Percentiles rank a stretch among this genome's conserved stretches.
Evolutionary conservation across 2,888 invertebrate genomes (phyloP).

Genomic region (Frankliniella intonsa): DNA sequence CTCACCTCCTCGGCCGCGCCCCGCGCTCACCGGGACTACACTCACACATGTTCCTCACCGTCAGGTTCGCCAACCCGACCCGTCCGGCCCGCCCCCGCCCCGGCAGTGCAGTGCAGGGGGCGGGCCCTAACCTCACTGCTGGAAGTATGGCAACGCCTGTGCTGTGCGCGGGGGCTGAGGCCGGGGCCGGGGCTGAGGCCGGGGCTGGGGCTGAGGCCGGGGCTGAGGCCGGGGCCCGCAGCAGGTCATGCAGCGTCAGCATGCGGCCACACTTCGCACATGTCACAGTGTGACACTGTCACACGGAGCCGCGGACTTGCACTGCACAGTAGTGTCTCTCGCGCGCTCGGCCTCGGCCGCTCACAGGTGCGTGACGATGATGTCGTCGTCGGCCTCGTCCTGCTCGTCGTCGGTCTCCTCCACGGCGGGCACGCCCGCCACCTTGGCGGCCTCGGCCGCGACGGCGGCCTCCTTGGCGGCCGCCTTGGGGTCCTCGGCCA

Average conservation of each 20-base stretch:
- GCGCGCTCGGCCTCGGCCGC: not conserved
- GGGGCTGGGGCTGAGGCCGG: too few relatives aligned
- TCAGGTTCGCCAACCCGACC: not conserved
- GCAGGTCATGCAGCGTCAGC: too few relatives aligned
- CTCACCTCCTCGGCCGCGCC: too few relatives aligned
- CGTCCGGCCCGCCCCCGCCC: not conserved
- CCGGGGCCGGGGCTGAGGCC: too few relatives aligned
- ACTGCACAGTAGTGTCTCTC: not conserved
- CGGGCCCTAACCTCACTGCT: not conserved
- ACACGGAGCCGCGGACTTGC: not conserved
- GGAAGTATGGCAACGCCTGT: too few relatives aligned
- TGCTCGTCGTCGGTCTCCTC: constrained; percentile 83
- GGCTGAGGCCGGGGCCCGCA: too few relatives aligned
- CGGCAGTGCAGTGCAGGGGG: not conserved
- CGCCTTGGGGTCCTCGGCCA: constrained; percentile 61
- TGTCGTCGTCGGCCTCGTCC: constrained; percentile 83
- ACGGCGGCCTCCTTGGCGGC: constrained; percentile 62
- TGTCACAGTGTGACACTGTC: too few relatives aligned
- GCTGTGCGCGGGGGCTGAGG: too few relatives aligned
- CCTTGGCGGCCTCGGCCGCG: constrained; percentile 43
- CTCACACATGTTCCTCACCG: not conserved
- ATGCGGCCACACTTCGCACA: not conserved
- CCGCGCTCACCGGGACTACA: not conserved
- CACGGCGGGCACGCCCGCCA: constrained; percentile 44
- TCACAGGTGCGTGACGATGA: constrained; percentile 76